These are phyloP conservation scores for Ophthalmolycus amberensis DNA, from an alignment of 2,113 vertebrate species.

Conservation along the genomic window DNA sequence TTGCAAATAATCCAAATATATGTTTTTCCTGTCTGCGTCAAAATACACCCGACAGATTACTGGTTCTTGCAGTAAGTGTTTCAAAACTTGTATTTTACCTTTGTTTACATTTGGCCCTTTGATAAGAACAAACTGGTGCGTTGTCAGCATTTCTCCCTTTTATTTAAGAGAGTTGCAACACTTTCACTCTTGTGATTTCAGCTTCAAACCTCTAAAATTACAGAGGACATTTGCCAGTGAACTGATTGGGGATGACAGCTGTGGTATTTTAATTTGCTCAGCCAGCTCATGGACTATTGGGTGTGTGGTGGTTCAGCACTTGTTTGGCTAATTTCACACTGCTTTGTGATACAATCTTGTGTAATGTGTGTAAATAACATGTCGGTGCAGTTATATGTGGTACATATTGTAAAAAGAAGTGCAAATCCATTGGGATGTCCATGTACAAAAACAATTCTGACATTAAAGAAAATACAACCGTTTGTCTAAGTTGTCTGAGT, in stretches of 20 bases:
- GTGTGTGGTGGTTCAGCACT: slow-evolving; percentile 43
- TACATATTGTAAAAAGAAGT: slow-evolving; percentile 86
- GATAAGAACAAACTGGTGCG: slow-evolving; percentile 13
- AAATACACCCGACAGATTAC: slow-evolving; percentile 3
- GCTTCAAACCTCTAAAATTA: slow-evolving; percentile 48
- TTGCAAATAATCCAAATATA: slow-evolving; percentile 39
- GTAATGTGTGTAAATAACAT: slow-evolving; percentile 85
- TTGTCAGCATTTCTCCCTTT: slow-evolving; percentile 15
- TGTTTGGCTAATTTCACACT: slow-evolving; percentile 62
- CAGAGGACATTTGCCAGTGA: slow-evolving; percentile 22
- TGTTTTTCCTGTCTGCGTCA: slow-evolving; percentile 8
- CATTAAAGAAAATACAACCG: slow-evolving; percentile 79
- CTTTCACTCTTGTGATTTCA: slow-evolving; percentile 43
- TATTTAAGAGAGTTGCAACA: neutral
- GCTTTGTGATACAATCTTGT: slow-evolving; percentile 82
- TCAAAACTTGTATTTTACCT: slow-evolving; percentile 28
- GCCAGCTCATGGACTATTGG: slow-evolving; percentile 24
- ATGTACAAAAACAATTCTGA: slow-evolving; percentile 80
- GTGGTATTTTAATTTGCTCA: slow-evolving; percentile 36
- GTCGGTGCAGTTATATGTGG: slow-evolving; percentile 85
- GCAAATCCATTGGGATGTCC: slow-evolving; percentile 73
- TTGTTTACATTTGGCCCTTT: slow-evolving; percentile 54
- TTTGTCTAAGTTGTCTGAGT: slow-evolving; percentile 42
- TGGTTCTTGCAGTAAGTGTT: slow-evolving; percentile 31
- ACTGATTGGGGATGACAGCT: slow-evolving; percentile 27